phyloP scores from a whole-genome alignment of 1,140 invertebrate genomes.

The Dreissena rostriformis region DNA sequence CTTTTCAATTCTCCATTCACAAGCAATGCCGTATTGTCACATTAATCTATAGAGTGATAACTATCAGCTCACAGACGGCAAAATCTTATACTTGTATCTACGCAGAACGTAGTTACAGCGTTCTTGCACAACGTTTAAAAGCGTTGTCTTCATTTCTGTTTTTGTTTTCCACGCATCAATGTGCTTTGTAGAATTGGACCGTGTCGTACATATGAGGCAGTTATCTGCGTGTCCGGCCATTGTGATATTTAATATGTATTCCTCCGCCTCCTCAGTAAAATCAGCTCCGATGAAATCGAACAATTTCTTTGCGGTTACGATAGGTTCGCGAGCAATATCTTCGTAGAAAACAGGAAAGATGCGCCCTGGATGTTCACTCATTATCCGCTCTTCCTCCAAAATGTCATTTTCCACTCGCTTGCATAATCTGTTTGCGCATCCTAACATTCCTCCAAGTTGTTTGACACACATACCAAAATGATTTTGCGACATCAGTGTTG shows the following conservation, averaged over 20 bases:
- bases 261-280: conserved; percentile 12
- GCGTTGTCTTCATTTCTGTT: conserved; percentile 23
- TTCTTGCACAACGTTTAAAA: conserved; percentile 17
- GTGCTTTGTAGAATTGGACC: conserved; percentile 46
- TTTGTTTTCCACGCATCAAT: conserved; percentile 32
- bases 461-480: conserved; percentile 1
- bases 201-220: conserved; percentile 38
- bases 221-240: conserved; percentile 4
- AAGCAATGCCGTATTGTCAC: neutral
- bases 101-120: conserved; percentile 43
- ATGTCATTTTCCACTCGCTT: conserved; percentile 39
- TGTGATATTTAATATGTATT: conserved; percentile 47
- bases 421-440: conserved; percentile 34
- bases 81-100: conserved; percentile 22
- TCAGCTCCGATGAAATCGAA: conserved; percentile 44
- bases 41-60: neutral
- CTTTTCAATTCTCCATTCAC: too few relatives aligned
- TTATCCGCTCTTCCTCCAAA: conserved; percentile 6
- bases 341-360: conserved; percentile 44
- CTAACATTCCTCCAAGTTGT: neutral
- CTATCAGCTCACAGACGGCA: neutral
- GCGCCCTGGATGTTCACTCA: neutral
- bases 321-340: conserved; percentile 35
- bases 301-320: conserved; percentile 24
- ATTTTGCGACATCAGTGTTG: conserved; percentile 26